A percentile compares a stretch with the other conserved stretches of the same genome.
These are phyloP conservation scores for Tetranychus piercei DNA, from an alignment of 2,888 invertebrate species.

Conservation along the genomic window DNA sequence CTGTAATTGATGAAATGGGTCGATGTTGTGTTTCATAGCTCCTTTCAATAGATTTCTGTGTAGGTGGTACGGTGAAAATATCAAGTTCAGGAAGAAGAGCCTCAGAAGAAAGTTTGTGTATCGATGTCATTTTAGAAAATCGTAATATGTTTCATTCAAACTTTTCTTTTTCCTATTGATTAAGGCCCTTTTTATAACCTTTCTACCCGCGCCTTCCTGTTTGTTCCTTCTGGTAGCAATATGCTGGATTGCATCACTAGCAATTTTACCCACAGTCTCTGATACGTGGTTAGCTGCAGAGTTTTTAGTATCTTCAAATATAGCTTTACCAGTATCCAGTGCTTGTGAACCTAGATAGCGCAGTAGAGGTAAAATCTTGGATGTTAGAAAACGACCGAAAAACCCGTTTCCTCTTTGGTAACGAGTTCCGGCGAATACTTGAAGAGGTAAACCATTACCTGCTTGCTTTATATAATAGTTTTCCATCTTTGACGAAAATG, in stretches of 20 bases:
- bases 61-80: slow-evolving; percentile 5
- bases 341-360: neutral
- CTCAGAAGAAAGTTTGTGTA: neutral
- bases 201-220: too few species aligned
- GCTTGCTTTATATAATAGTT: slow-evolving; percentile 12
- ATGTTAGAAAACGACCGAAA: neutral
- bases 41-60: slow-evolving; percentile 6
- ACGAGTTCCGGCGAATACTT: slow-evolving; percentile 2
- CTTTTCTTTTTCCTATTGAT: neutral
- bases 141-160: neutral
- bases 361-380: neutral
- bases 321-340: neutral
- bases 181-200: too few species aligned
- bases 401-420: slow-evolving; percentile 16
- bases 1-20: slow-evolving; percentile 1
- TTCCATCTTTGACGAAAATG: neutral
- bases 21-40: slow-evolving; percentile 3
- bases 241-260: too few species aligned
- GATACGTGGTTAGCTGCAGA: too few species aligned
- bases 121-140: neutral
- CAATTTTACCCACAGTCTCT: too few species aligned
- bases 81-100: slow-evolving; percentile 10
- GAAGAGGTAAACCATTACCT: neutral
- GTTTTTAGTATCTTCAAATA: neutral
- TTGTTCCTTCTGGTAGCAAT: too few species aligned